Conservation (phyloP, 1,140 invertebrate species). For the Coelopa frigida region DNA sequence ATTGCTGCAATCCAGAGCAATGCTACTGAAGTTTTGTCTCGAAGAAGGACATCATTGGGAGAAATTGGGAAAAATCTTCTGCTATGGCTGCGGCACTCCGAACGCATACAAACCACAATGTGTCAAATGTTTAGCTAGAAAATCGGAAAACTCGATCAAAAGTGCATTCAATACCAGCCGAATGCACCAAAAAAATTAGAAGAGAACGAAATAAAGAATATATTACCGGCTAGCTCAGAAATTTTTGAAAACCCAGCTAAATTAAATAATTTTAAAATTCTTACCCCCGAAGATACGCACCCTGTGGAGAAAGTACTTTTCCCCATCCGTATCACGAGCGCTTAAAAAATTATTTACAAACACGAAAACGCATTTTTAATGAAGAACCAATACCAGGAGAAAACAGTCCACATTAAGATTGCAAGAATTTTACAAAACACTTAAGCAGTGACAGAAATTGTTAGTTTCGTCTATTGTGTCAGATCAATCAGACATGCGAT, state of each 20-base stretch:
- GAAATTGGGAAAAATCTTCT: background rate
- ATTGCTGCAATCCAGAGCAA: background rate
- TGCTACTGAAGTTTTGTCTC: background rate
- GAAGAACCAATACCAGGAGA: background rate
- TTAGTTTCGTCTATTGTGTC: background rate
- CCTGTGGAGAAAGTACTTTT: background rate
- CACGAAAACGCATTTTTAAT: background rate
- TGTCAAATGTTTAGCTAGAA: background rate
- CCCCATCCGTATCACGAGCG: background rate
- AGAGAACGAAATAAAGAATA: too few species aligned
- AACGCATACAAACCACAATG: conserved; percentile 4
- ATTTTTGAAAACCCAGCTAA: too few species aligned
- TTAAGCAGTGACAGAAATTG: background rate
- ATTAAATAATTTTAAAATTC: background rate
- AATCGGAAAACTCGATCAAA: background rate
- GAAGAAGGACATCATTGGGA: too few species aligned
- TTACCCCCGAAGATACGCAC: background rate
- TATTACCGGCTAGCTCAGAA: too few species aligned
- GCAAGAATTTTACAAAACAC: background rate
- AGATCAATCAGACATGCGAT: background rate
- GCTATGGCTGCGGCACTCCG: background rate
- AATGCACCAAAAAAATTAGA: background rate
- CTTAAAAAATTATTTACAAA: background rate
- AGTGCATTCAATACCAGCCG: background rate
- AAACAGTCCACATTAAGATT: background rate